Base-by-base conservation (phyloP, 2,113 vertebrate genomes). In the Ptychochromis oligacanthus region DNA sequence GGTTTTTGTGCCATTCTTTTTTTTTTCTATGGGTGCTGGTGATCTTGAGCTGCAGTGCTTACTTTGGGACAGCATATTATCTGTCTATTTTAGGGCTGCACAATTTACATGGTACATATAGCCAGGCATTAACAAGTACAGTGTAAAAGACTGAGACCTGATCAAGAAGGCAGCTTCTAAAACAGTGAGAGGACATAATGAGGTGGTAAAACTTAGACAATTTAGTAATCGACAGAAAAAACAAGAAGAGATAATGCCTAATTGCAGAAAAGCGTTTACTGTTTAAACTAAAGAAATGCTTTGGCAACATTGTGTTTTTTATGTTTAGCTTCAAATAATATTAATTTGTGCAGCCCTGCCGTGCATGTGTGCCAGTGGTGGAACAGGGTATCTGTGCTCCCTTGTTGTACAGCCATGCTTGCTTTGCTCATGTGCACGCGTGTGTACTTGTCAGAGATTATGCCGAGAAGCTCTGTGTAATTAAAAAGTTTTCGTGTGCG, bases 361-460 rank as follows among this genome's bases (percentile, higher is more conserved):
- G 4, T 86, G 62, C 56, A 26, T 72, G 40, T 83, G 28, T 87
- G 38, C 80, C 77, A 67, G 56, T 75, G 60, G 74, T 86, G 82
- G 78, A 24, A 26, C 75, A 49, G 75, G 46, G 40, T 56, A 10
- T 87, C 20, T 84, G 52, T 83, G 75, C 60, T 84, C 12, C 57
- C 67, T 88, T 87, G 59, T 82, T 79, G 36, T 82, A 56, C 85
- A 59, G 54, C 79, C 87, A 81, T 89, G 92, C 89, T 89, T 85
- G 92, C 93, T 92, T 92, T 88, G 91, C 87, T 91, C 40, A 61
- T 81, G 31, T 31, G 17, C 81, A 75, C 72, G 26, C 58, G 52
- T 55, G 80, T 83, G 67, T 87, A 61, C n/a, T 81, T 49, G 3
- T 58, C 49, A 57, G 59, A 75, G 49, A 80, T 81, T 11, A 34